A percentile compares a stretch with the other conserved stretches of the same genome.
phyloP scores from a whole-genome alignment of 1,140 invertebrate genomes.

The Limonius californicus region DNA sequence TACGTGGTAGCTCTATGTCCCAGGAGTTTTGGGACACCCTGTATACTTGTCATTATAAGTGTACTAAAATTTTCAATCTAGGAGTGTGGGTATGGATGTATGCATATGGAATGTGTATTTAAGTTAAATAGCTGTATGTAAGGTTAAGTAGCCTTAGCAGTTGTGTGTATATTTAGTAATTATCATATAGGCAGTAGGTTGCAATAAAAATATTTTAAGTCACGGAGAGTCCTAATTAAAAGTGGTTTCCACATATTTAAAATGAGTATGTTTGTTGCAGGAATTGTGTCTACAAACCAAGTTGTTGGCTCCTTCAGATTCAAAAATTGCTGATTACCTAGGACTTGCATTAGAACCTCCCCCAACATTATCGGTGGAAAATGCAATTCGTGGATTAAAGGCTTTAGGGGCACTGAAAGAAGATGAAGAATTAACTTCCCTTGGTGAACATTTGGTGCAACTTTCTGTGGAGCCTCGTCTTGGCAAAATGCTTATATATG shows the following conservation, averaged over 20 bases:
- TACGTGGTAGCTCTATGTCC: too few species aligned
- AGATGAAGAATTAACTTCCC: constrained; percentile 71
- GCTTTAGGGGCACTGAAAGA: constrained; percentile 73
- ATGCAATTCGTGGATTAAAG: constrained; percentile 69
- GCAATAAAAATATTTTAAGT: neutral
- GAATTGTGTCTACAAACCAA: constrained; percentile 93
- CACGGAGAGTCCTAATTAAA: too few species aligned
- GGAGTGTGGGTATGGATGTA: too few species aligned
- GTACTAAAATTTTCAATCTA: too few species aligned
- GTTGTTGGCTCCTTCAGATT: constrained; percentile 66
- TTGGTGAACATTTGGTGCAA: constrained; percentile 76
- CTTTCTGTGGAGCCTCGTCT: constrained; percentile 87
- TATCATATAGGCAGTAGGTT: too few species aligned
- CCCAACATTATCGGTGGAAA: constrained; percentile 66
- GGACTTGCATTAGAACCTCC: constrained; percentile 82
- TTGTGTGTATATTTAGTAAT: too few species aligned
- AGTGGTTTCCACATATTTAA: too few species aligned
- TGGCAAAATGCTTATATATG: constrained; percentile 89
- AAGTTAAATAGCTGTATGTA: too few species aligned
- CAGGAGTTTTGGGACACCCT: too few species aligned
- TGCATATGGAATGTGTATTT: too few species aligned
- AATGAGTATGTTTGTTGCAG: constrained; percentile 47
- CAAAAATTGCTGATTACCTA: constrained; percentile 78
- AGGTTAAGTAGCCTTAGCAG: too few species aligned
- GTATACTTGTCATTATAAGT: too few species aligned